Percentiles rank a stretch among this genome's conserved stretches.
Conservation (phyloP, 2,113 vertebrate species). For the Paradoxurus hermaphroditus region DNA sequence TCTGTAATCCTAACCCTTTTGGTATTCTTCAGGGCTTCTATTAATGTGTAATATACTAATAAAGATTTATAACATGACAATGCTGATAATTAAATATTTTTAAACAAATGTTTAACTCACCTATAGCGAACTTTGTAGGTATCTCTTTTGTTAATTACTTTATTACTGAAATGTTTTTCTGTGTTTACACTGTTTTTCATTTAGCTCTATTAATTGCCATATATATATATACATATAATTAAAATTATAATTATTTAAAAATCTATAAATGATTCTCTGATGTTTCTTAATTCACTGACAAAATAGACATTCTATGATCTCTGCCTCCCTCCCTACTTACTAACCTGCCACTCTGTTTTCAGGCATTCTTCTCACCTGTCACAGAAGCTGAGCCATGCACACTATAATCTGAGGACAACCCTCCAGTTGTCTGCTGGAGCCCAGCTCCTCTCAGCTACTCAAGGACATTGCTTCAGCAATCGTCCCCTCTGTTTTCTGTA, state of each 20-base stretch:
- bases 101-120: background rate
- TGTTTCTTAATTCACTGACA: background rate
- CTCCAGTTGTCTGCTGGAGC: background rate
- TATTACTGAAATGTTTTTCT: conserved; percentile 7
- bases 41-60: background rate
- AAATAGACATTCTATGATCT: background rate
- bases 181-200: background rate
- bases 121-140: background rate
- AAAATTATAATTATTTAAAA: background rate
- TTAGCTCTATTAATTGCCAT: background rate
- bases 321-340: background rate
- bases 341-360: background rate
- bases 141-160: background rate
- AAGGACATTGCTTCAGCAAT: background rate
- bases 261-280: background rate
- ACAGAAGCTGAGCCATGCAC: too few relatives aligned
- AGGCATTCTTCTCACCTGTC: background rate
- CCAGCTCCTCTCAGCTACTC: background rate
- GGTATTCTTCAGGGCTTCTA: background rate
- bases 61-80: background rate
- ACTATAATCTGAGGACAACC: background rate
- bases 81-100: background rate
- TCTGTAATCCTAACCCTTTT: background rate
- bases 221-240: background rate
- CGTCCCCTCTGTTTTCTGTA: background rate